Percentiles rank a stretch among this genome's conserved stretches.
phyloP scores from a whole-genome alignment of 2,113 vertebrate genomes.

The Zapornia atra region DNA sequence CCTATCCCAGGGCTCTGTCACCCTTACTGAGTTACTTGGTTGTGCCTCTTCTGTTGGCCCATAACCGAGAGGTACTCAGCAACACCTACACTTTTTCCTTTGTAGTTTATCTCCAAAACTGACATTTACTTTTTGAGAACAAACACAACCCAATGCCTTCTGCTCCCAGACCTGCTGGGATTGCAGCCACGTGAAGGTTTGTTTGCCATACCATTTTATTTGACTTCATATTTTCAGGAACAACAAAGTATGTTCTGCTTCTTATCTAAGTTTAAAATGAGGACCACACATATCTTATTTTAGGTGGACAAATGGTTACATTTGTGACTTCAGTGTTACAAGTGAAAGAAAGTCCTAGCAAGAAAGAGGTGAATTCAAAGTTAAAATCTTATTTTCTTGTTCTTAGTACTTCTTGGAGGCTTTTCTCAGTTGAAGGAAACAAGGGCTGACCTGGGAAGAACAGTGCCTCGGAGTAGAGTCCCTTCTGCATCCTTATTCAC shows the following conservation, averaged over 20 bases:
- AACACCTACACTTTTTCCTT: background rate
- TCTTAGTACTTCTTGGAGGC: background rate
- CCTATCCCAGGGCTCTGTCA: no score
- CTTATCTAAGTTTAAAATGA: background rate
- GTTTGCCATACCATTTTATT: background rate
- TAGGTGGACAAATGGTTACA: background rate
- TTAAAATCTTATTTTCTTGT: background rate
- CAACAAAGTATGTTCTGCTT: background rate
- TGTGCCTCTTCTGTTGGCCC: background rate
- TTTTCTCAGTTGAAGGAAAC: background rate
- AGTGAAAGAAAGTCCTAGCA: background rate
- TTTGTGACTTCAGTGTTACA: background rate
- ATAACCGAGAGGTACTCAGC: background rate
- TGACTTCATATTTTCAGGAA: background rate
- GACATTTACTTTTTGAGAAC: background rate
- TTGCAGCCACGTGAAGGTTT: background rate
- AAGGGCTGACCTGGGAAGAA: background rate
- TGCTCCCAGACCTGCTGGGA: background rate
- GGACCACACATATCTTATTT: background rate
- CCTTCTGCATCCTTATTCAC: background rate
- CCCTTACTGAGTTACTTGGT: background rate
- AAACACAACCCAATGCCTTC: background rate
- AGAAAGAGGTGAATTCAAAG: background rate
- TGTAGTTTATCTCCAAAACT: background rate
- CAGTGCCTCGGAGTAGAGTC: background rate